Percentiles rank a stretch among this genome's conserved stretches.
phyloP scores from a whole-genome alignment of 2,888 invertebrate species.

The Plemyria rubiginata region DNA sequence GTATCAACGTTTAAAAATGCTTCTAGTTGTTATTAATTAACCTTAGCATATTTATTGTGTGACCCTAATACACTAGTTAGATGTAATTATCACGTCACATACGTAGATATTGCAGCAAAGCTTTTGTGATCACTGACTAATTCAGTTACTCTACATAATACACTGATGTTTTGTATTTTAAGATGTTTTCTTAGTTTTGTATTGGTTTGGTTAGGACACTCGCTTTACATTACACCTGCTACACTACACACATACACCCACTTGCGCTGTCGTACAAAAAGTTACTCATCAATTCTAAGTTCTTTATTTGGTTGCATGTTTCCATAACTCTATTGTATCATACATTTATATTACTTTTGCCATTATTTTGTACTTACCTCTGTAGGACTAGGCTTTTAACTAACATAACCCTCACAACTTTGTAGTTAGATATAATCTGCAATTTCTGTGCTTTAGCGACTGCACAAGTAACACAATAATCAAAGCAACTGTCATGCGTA shows the following conservation, averaged over 20 bases:
- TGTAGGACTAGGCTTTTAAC: slow-evolving; percentile 59
- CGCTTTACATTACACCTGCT: slow-evolving; percentile 36
- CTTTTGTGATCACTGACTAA: slow-evolving; percentile 79
- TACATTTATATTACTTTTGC: slow-evolving; percentile 44
- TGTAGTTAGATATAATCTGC: slow-evolving; percentile 64
- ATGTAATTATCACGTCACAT: slow-evolving; percentile 58
- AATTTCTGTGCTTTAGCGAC: slow-evolving; percentile 73
- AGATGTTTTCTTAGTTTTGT: slow-evolving; percentile 78
- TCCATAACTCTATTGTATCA: slow-evolving; percentile 42
- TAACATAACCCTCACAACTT: slow-evolving; percentile 57
- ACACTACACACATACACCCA: slow-evolving; percentile 43
- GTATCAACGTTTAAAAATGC: slow-evolving; percentile 30
- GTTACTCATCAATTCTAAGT: slow-evolving; percentile 39
- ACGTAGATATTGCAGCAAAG: slow-evolving; percentile 78
- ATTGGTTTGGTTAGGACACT: slow-evolving; percentile 37
- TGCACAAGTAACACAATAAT: slow-evolving; percentile 72
- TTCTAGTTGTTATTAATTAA: slow-evolving; percentile 55
- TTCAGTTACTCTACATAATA: slow-evolving; percentile 75
- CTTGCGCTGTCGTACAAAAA: slow-evolving; percentile 18
- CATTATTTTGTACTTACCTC: slow-evolving; percentile 47
- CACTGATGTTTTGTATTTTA: slow-evolving; percentile 67
- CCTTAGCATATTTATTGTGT: slow-evolving; percentile 65
- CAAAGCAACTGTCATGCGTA: slow-evolving; percentile 83
- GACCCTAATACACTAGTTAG: slow-evolving; percentile 67
- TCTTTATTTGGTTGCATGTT: slow-evolving; percentile 39